Conservation (phyloP, 2,797 vertebrate species). For the Erpetoichthys calabaricus region DNA sequence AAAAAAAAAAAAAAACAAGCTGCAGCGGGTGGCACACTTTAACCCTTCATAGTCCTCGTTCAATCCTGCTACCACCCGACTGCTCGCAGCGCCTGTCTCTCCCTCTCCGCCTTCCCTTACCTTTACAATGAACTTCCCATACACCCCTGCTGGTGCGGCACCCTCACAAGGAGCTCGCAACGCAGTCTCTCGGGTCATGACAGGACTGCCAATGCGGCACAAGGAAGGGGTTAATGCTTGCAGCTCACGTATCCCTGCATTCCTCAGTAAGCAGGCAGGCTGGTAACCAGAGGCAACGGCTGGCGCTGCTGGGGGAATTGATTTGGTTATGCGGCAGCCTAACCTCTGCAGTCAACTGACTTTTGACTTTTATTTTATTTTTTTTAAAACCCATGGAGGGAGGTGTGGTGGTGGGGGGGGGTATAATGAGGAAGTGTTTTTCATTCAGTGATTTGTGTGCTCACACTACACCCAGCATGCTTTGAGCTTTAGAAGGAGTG, state of each 20-base stretch:
- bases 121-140: too few relatives aligned
- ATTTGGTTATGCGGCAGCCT: slow-evolving; percentile 20
- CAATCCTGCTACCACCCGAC: too few relatives aligned
- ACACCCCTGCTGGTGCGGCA: too few relatives aligned
- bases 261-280: slow-evolving; percentile 60
- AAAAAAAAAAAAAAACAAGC: slow-evolving; percentile 8
- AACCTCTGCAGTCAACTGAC: slow-evolving; percentile 48
- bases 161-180: too few relatives aligned
- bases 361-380: slow-evolving; percentile 41
- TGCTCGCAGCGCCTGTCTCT: too few relatives aligned
- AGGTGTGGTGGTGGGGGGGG: slow-evolving; percentile 23
- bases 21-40: slow-evolving; percentile 34
- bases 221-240: slow-evolving; percentile 39
- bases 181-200: too few relatives aligned
- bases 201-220: too few relatives aligned
- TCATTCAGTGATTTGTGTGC: too few relatives aligned
- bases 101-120: too few relatives aligned
- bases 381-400: slow-evolving; percentile 37
- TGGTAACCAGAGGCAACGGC: slow-evolving; percentile 58
- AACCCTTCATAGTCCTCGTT: too few relatives aligned
- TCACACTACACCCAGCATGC: too few relatives aligned
- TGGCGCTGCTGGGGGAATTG: slow-evolving; percentile 10
- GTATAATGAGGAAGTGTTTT: not conserved
- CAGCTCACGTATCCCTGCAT: slow-evolving; percentile 49
- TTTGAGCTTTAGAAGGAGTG: too few relatives aligned